Percentiles rank a stretch among this genome's conserved stretches.
These are phyloP conservation scores for Tenebrosternarchus preto DNA, from an alignment of 2,113 vertebrate species.

Conservation along the genomic window DNA sequence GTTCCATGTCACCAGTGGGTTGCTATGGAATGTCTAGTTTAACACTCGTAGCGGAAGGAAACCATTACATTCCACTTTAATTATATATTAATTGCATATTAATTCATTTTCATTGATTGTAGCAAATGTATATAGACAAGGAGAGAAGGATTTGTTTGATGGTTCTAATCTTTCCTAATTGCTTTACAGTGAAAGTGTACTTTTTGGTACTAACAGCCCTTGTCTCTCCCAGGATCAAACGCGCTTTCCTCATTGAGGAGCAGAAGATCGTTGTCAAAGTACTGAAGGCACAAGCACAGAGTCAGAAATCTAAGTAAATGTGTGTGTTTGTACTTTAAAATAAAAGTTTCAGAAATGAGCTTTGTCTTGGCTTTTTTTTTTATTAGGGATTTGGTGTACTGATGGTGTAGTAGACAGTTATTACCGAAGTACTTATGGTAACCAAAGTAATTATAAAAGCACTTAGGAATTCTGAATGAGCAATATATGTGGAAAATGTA, in stretches of 20 bases:
- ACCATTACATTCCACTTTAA: too few species aligned
- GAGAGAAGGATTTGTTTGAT: background rate
- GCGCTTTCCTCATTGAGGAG: conserved; percentile 98
- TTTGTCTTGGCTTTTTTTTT: conserved; percentile 19
- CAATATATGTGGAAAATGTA: too few species aligned
- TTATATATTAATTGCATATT: too few species aligned
- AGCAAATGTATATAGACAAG: too few species aligned
- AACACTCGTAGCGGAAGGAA: background rate
- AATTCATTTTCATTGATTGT: too few species aligned
- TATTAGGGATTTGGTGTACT: background rate
- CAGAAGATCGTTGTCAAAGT: conserved; percentile 99
- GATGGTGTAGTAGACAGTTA: too few species aligned
- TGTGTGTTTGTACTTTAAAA: conserved; percentile 80
- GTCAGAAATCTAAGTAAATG: conserved; percentile 95
- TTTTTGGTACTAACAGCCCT: background rate
- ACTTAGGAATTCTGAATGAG: too few species aligned
- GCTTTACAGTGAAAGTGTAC: background rate
- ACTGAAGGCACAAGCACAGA: conserved; percentile 98
- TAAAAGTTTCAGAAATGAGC: conserved; percentile 68
- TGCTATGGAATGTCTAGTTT: too few species aligned
- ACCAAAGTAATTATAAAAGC: too few species aligned
- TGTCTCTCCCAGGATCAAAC: conserved; percentile 85
- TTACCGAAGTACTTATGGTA: too few species aligned
- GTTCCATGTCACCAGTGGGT: too few species aligned
- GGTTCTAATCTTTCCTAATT: background rate